These are phyloP conservation scores for Agriopis leucophaearia DNA, from an alignment of 2,888 invertebrate genomes.

Conservation along the genomic window DNA sequence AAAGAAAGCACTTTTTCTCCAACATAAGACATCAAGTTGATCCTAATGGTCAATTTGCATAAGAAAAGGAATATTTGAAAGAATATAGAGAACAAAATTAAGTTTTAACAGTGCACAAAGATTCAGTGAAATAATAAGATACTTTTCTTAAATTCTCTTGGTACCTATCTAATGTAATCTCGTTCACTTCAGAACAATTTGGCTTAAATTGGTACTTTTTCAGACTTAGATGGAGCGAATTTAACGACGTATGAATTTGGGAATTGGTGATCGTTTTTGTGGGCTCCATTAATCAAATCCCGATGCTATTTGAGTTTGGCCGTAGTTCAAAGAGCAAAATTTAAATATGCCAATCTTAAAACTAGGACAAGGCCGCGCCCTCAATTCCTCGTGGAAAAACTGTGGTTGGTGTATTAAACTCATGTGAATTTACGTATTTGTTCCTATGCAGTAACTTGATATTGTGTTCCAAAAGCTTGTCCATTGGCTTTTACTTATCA, in stretches of 20 bases:
- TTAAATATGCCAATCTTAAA: slow-evolving; percentile 83
- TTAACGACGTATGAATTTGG: slow-evolving; percentile 18
- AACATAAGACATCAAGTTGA: slow-evolving; percentile 10
- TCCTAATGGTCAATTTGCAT: slow-evolving; percentile 6
- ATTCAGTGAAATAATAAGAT: slow-evolving; percentile 7
- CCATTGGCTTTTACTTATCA: not conserved
- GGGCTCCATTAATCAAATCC: slow-evolving; percentile 61
- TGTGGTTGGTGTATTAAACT: slow-evolving; percentile 67
- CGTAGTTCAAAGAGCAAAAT: slow-evolving; percentile 71
- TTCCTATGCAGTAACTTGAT: slow-evolving; percentile 48
- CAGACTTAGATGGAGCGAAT: slow-evolving; percentile 17
- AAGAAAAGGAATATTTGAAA: slow-evolving; percentile 2
- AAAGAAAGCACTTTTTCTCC: slow-evolving; percentile 3
- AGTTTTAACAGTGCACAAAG: slow-evolving; percentile 1
- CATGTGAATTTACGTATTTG: slow-evolving; percentile 17
- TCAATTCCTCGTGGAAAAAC: slow-evolving; percentile 72
- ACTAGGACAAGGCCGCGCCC: slow-evolving; percentile 81
- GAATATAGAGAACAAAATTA: slow-evolving; percentile 10
- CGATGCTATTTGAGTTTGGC: slow-evolving; percentile 60
- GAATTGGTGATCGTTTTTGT: slow-evolving; percentile 35
- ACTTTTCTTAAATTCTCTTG: slow-evolving; percentile 11
- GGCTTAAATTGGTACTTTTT: slow-evolving; percentile 7
- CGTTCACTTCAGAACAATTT: slow-evolving; percentile 19
- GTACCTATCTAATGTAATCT: slow-evolving; percentile 11
- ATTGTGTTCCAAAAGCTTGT: slow-evolving; percentile 26